Conservation (phyloP, 2,113 vertebrate genomes). For the Girardinichthys multiradiatus region DNA sequence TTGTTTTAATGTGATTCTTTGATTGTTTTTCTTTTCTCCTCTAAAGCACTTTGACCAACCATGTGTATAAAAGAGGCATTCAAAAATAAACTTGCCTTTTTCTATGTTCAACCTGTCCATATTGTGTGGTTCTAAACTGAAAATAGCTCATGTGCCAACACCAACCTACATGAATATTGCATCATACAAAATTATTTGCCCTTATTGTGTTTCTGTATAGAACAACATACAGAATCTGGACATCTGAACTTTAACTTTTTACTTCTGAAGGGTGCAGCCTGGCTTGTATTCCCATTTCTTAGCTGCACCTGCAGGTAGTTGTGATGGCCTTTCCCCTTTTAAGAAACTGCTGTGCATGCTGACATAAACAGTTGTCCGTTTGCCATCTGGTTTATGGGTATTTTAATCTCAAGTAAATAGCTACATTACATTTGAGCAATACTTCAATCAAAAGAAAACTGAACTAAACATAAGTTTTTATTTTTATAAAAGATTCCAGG, state of each 20-base stretch:
- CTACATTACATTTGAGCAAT: constrained; percentile 4
- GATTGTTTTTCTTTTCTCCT: no score
- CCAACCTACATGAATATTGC: no score
- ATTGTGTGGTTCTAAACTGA: not conserved
- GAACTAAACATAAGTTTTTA: constrained; percentile 21
- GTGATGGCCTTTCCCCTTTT: constrained; percentile 7
- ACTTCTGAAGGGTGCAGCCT: not conserved
- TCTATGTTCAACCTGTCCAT: not conserved
- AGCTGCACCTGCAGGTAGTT: constrained; percentile 26
- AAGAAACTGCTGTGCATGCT: not conserved
- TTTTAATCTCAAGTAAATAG: not conserved
- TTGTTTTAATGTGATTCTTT: no score
- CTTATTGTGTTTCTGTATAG: constrained; percentile 10
- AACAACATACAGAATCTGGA: not conserved
- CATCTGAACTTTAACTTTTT: not conserved
- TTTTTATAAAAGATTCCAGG: constrained; percentile 9
- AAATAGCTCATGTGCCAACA: not conserved
- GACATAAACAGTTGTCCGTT: constrained; percentile 5
- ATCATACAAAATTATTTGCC: constrained; percentile 16
- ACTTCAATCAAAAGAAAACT: constrained; percentile 9
- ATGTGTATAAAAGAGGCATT: no score
- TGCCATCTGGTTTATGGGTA: constrained; percentile 14
- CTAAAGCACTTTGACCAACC: no score
- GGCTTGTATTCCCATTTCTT: constrained; percentile 9
- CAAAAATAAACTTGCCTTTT: no score